phyloP scores from a whole-genome alignment of 1,140 invertebrate species.

The Muscidifurax raptorellus region DNA sequence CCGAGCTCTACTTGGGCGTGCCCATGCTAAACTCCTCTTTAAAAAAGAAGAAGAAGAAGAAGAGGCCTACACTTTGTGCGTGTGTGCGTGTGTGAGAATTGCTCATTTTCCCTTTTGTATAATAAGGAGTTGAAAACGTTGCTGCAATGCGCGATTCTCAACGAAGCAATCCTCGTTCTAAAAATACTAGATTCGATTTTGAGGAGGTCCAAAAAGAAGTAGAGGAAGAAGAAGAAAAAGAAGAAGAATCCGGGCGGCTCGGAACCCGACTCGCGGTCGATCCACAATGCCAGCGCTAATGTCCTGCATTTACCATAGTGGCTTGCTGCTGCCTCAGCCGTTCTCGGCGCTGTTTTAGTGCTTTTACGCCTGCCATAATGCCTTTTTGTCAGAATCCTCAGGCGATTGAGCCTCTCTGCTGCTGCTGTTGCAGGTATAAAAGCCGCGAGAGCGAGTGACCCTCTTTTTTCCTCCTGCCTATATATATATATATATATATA shows the following conservation, averaged over 20 bases:
- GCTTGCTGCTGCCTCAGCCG: conserved; percentile 52
- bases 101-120: no score
- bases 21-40: no score
- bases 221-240: conserved; percentile 13
- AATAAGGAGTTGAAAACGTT: no score
- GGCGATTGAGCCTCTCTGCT: background rate
- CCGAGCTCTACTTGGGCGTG: no score
- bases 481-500: conserved; percentile 48
- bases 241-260: background rate
- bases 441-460: conserved; percentile 56
- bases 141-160: no score
- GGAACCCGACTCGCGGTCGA: conserved; percentile 54
- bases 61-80: no score
- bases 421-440: conserved; percentile 63
- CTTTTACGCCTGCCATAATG: conserved; percentile 71
- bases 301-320: conserved; percentile 65
- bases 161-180: background rate
- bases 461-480: conserved; percentile 31
- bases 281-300: conserved; percentile 71
- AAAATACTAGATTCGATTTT: background rate
- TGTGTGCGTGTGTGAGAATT: no score
- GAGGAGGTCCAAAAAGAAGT: conserved; percentile 18
- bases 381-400: conserved; percentile 60
- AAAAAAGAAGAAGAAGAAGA: background rate
- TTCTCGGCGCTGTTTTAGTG: conserved; percentile 67